Evolutionary conservation across 2,113 vertebrate species (phyloP).

Genomic region (Parus major): DNA sequence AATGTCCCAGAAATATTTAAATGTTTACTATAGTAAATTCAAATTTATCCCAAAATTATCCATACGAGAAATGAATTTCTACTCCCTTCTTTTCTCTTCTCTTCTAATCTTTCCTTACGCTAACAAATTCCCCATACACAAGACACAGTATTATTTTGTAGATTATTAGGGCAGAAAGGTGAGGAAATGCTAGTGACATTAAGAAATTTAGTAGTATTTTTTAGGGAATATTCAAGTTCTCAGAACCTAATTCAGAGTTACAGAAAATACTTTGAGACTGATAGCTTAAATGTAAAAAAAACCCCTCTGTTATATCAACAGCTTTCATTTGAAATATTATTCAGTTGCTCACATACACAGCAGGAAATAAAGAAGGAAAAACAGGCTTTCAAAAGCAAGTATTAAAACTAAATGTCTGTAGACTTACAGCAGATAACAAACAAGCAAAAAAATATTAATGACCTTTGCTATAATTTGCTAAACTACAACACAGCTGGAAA

Average conservation of each 20-base stretch:
- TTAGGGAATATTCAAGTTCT: conserved; percentile 12
- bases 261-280: not conserved
- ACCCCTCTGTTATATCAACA: not conserved
- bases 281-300: conserved; percentile 20
- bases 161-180: not conserved
- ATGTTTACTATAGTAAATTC: not conserved
- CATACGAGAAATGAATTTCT: not conserved
- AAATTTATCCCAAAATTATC: not conserved
- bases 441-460: conserved; percentile 55
- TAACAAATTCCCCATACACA: not conserved
- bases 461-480: conserved; percentile 66
- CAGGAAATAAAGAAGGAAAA: conserved; percentile 60
- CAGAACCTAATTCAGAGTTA: not conserved
- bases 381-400: conserved; percentile 63
- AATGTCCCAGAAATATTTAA: not conserved
- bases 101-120: not conserved
- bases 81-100: not conserved
- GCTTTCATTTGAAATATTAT: conserved; percentile 62
- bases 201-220: not conserved
- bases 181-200: not conserved
- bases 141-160: not conserved
- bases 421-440: conserved; percentile 53
- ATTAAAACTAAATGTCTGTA: conserved; percentile 68
- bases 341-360: conserved; percentile 55
- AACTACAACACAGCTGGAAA: conserved; percentile 70